phyloP scores from a whole-genome alignment of 1,140 invertebrate genomes.

The Megalopta genalis region DNA sequence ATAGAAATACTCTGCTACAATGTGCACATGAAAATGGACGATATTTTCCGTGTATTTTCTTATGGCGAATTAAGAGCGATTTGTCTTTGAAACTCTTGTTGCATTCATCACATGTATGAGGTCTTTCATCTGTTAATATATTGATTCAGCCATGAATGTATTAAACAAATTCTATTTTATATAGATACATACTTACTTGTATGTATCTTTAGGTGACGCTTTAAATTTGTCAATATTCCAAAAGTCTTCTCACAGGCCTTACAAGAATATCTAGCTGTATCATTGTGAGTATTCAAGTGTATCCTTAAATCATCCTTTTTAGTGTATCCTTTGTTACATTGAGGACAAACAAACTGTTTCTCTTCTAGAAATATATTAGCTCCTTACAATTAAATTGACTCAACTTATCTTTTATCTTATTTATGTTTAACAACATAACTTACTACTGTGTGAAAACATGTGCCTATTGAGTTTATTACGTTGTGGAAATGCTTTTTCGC shows the following conservation, averaged over 20 bases:
- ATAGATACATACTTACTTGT: slow-evolving; percentile 66
- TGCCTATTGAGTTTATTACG: slow-evolving; percentile 88
- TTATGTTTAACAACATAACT: slow-evolving; percentile 29
- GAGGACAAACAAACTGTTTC: slow-evolving; percentile 72
- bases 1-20: slow-evolving; percentile 72
- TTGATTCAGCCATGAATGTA: slow-evolving; percentile 3
- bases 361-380: slow-evolving; percentile 61
- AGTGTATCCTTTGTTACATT: slow-evolving; percentile 74
- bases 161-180: neutral
- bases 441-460: slow-evolving; percentile 81
- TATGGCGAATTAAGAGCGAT: slow-evolving; percentile 73
- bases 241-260: slow-evolving; percentile 73
- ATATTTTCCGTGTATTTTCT: slow-evolving; percentile 74
- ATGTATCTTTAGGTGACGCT: slow-evolving; percentile 73
- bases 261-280: slow-evolving; percentile 65
- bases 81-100: slow-evolving; percentile 76
- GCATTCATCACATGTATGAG: slow-evolving; percentile 73
- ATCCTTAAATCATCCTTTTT: slow-evolving; percentile 74
- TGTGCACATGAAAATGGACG: slow-evolving; percentile 74
- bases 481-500: slow-evolving; percentile 80
- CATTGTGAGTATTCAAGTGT: slow-evolving; percentile 70
- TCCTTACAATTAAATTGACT: too few relatives aligned
- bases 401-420: slow-evolving; percentile 10
- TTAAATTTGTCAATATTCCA: slow-evolving; percentile 71
- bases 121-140: slow-evolving; percentile 69